phyloP scores from a whole-genome alignment of 2,797 vertebrate species.

The Ibycter americanus region DNA sequence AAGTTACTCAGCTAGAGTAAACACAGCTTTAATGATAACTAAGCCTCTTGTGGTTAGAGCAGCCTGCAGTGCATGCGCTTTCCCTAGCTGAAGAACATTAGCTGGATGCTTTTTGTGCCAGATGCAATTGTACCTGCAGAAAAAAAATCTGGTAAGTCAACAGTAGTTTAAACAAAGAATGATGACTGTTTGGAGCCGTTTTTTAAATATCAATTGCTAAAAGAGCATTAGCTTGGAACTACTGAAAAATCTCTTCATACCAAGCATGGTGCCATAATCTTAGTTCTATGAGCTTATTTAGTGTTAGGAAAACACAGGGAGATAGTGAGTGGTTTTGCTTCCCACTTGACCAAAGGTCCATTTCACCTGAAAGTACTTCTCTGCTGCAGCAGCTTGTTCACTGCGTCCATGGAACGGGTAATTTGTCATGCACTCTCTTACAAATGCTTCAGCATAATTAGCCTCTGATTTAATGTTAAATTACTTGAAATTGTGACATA shows the following conservation, averaged over 20 bases:
- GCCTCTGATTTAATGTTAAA: background rate
- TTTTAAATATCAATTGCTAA: background rate
- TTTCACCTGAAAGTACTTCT: background rate
- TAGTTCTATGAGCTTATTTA: background rate
- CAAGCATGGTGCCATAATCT: background rate
- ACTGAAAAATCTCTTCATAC: background rate
- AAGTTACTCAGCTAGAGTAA: constrained; percentile 2
- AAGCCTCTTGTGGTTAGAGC: constrained; percentile 1
- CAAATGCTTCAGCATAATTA: background rate
- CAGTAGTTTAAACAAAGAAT: background rate
- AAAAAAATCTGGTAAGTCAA: constrained; percentile 6
- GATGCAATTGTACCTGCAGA: background rate
- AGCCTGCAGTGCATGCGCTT: background rate
- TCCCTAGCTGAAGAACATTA: background rate
- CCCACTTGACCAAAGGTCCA: background rate
- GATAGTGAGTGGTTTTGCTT: background rate
- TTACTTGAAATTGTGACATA: background rate
- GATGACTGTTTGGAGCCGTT: background rate
- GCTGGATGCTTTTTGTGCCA: constrained; percentile 17
- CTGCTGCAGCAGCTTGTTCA: background rate
- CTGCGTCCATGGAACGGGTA: background rate
- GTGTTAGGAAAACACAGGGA: background rate
- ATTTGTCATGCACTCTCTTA: background rate
- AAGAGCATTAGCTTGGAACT: background rate
- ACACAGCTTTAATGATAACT: background rate